A percentile compares a stretch with the other conserved stretches of the same genome.
Evolutionary conservation across 2,797 vertebrate genomes (phyloP).

Genomic region (Eurystomus glaucurus): DNA sequence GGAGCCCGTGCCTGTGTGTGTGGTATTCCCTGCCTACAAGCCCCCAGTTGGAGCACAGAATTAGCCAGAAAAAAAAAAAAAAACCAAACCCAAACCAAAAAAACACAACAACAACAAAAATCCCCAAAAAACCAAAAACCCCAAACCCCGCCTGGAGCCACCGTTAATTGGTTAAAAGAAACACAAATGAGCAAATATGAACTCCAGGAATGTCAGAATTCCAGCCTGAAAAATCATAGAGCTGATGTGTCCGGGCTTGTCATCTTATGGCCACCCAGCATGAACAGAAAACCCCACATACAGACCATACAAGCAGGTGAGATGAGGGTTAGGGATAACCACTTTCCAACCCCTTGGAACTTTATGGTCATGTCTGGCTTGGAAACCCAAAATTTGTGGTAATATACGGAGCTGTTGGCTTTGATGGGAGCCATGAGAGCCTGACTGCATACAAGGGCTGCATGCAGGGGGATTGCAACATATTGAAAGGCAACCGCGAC

Average conservation of each 20-base stretch:
- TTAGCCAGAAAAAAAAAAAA: neutral
- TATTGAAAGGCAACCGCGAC: neutral
- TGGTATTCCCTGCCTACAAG: neutral
- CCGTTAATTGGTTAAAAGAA: conserved; percentile 1
- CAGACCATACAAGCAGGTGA: conserved; percentile 30
- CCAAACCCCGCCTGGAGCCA: neutral
- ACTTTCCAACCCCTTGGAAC: neutral
- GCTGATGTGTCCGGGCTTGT: neutral
- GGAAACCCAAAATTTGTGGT: neutral
- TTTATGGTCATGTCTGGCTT: neutral
- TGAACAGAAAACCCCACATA: neutral
- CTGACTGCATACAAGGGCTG: neutral
- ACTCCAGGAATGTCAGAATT: neutral
- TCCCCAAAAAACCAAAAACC: neutral
- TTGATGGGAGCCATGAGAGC: neutral
- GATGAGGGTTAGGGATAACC: neutral
- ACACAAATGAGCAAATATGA: neutral
- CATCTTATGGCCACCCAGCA: neutral
- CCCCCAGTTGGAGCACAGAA: neutral
- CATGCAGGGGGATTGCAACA: neutral
- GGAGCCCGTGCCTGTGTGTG: conserved; percentile 20
- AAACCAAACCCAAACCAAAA: neutral
- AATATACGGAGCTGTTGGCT: neutral
- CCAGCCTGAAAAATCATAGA: neutral
- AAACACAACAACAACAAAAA: neutral